phyloP scores from a whole-genome alignment of 92 coral and sea anemone genomes.

The Actinernus sp. region DNA sequence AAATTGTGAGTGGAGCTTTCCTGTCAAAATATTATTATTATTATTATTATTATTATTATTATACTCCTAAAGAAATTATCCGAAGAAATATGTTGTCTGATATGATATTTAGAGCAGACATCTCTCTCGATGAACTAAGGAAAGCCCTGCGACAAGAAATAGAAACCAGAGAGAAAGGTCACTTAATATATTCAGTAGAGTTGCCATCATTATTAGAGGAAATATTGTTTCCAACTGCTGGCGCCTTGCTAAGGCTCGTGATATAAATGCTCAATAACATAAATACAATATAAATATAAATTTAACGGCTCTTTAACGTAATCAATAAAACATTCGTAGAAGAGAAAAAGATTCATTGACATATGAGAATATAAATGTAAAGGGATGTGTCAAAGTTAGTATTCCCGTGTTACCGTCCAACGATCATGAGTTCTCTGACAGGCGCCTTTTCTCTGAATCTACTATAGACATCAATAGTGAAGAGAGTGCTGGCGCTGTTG shows the following conservation, averaged over 20 bases:
- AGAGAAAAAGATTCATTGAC: too few relatives aligned
- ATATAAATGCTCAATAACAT: too few relatives aligned
- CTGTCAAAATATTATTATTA: too few relatives aligned
- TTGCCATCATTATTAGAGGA: not conserved
- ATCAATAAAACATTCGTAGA: too few relatives aligned
- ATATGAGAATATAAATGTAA: too few relatives aligned
- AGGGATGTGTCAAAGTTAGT: too few relatives aligned
- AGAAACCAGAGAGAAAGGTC: conserved; percentile 24
- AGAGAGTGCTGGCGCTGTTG: conserved; percentile 95
- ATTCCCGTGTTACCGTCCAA: conserved; percentile 84
- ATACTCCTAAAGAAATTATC: too few relatives aligned
- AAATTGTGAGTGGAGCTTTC: too few relatives aligned
- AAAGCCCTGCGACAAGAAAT: conserved; percentile 14
- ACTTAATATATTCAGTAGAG: conserved; percentile 2
- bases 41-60: too few relatives aligned
- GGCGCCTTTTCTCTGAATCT: conserved; percentile 75
- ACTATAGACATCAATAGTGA: conserved; percentile 91
- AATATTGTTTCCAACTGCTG: conserved; percentile 18
- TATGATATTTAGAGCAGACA: conserved; percentile 19
- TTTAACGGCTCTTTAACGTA: too few relatives aligned
- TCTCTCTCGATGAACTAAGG: too few relatives aligned
- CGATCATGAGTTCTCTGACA: conserved; percentile 94
- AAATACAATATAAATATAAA: too few relatives aligned
- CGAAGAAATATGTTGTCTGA: conserved; percentile 4
- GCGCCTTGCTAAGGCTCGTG: conserved; percentile 5